A percentile compares a stretch with the other conserved stretches of the same genome.
phyloP scores from a whole-genome alignment of 2,113 vertebrate species.

The Ciconia maguari region DNA sequence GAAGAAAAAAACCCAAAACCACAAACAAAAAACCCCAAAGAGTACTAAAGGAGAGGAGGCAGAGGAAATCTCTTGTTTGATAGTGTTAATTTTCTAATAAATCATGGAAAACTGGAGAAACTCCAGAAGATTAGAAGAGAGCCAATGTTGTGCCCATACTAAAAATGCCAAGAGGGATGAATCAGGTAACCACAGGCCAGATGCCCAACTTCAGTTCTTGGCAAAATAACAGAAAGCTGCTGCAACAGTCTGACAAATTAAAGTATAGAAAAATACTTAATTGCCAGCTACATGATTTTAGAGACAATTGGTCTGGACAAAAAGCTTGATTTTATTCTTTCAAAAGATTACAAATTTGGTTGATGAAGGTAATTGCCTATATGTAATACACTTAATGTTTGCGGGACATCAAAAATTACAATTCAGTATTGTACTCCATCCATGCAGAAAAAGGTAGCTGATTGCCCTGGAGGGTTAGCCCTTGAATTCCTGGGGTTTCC shows the following conservation, averaged over 20 bases:
- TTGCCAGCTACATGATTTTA: neutral
- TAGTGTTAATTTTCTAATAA: neutral
- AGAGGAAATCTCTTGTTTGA: neutral
- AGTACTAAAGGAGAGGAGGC: neutral
- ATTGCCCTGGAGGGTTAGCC: neutral
- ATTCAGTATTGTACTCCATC: neutral
- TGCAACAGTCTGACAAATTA: neutral
- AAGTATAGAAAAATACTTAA: neutral
- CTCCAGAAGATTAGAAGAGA: neutral
- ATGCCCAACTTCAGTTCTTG: neutral
- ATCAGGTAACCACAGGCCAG: slow-evolving; percentile 27
- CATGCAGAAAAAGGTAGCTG: neutral
- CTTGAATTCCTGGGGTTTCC: neutral
- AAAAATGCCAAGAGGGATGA: neutral
- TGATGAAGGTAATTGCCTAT: neutral
- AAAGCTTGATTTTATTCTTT: neutral
- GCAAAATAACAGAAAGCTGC: neutral
- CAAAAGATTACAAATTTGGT: neutral
- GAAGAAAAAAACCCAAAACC: neutral
- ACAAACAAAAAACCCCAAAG: neutral
- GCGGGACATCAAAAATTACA: neutral
- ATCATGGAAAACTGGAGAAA: neutral
- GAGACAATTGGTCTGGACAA: neutral
- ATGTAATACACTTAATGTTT: neutral
- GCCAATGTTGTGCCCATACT: neutral